phyloP scores from a whole-genome alignment of 1,140 invertebrate genomes.

The Rhopalosiphum maidis region DNA sequence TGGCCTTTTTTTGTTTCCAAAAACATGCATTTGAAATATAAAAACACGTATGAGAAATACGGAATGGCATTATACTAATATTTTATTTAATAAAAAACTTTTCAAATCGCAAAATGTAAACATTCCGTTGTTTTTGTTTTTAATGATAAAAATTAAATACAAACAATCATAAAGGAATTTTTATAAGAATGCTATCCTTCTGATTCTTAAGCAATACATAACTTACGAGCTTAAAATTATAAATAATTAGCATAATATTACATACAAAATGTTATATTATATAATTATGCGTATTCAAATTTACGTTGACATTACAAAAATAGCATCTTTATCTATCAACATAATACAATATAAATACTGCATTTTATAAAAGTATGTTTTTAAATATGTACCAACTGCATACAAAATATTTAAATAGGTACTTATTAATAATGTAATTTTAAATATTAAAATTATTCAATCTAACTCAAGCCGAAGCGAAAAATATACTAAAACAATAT shows the following conservation, averaged over 20 bases:
- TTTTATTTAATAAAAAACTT: not conserved
- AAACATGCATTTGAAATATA: not conserved
- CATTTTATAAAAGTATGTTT: not conserved
- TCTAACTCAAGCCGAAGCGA: not conserved
- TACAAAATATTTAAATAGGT: not conserved
- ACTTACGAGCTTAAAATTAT: not conserved
- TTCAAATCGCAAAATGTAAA: not conserved
- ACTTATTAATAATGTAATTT: not conserved
- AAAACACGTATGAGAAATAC: not conserved
- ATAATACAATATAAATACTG: not conserved
- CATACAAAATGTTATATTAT: not conserved
- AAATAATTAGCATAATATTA: not conserved
- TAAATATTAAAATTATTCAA: not conserved
- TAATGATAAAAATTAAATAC: not conserved
- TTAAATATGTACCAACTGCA: not conserved
- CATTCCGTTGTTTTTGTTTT: not conserved
- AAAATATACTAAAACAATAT: not conserved
- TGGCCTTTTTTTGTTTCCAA: not conserved
- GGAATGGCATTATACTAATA: not conserved
- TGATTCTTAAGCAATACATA: not conserved
- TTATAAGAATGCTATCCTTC: not conserved
- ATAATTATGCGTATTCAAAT: not conserved
- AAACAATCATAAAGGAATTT: not conserved
- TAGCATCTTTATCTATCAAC: not conserved
- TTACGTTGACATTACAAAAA: not conserved